Conservation (phyloP, 2,888 invertebrate species). For the Caenorhabditis zanzibari region DNA sequence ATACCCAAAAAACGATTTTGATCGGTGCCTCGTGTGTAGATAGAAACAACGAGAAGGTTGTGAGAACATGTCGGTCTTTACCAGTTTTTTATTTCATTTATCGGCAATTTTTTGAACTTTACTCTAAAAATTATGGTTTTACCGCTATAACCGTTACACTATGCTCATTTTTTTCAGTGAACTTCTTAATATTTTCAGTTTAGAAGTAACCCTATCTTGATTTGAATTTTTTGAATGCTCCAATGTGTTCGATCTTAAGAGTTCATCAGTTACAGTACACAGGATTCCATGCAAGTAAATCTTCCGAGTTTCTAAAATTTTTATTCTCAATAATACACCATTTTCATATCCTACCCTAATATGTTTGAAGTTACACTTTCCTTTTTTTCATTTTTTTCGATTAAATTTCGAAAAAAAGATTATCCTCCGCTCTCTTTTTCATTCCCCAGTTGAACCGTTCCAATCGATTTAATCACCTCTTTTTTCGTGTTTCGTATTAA, state of each 20-base stretch:
- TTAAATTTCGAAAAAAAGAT: conserved; percentile 47
- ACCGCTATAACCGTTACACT: no score
- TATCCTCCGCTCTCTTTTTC: conserved; percentile 35
- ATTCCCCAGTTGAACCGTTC: conserved; percentile 51
- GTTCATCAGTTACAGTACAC: no score
- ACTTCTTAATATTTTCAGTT: no score
- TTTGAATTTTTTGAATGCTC: no score
- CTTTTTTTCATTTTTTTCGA: conserved; percentile 15
- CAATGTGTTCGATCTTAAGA: no score
- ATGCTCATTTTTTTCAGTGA: no score
- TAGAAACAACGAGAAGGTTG: conserved; percentile 36
- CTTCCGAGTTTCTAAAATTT: no score
- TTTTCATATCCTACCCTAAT: not conserved
- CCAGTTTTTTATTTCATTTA: conserved; percentile 47
- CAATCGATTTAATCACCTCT: conserved; percentile 39
- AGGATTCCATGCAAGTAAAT: no score
- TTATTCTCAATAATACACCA: not conserved
- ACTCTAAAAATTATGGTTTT: conserved; percentile 13
- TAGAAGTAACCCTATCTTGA: no score
- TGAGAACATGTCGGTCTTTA: conserved; percentile 32
- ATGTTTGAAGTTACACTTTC: conserved; percentile 13
- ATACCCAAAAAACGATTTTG: conserved; percentile 37
- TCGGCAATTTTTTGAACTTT: conserved; percentile 49
- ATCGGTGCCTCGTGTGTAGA: conserved; percentile 40
- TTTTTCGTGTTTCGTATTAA: conserved; percentile 18